Conservation (phyloP, 2,888 invertebrate species). For the Matsumyia berberina region DNA sequence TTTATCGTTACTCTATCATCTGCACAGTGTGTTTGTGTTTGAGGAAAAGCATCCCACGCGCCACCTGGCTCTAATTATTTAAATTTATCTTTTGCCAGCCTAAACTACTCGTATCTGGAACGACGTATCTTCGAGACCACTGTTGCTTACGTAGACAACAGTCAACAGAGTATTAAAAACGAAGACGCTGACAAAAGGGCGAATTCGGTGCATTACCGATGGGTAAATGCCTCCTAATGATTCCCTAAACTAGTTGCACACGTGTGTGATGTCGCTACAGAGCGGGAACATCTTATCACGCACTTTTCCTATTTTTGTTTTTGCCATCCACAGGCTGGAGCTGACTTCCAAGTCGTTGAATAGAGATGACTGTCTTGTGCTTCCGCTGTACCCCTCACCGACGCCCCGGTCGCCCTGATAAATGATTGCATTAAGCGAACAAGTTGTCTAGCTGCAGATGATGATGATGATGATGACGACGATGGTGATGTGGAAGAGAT, state of each 20-base stretch:
- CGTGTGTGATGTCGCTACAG: constrained; percentile 15
- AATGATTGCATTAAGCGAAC: constrained; percentile 75
- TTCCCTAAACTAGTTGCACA: constrained; percentile 40
- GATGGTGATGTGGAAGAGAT: constrained; percentile 36
- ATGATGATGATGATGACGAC: constrained; percentile 42
- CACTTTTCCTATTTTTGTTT: constrained; percentile 53
- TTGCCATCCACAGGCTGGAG: constrained; percentile 34
- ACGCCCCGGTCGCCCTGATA: constrained; percentile 38
- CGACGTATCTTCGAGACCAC: constrained; percentile 54
- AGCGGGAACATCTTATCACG: constrained; percentile 70
- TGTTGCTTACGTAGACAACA: constrained; percentile 19
- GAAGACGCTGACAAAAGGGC: constrained; percentile 45
- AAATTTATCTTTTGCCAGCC: constrained; percentile 52
- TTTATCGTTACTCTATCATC: constrained; percentile 73
- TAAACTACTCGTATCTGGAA: constrained; percentile 44
- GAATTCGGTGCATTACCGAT: constrained; percentile 68
- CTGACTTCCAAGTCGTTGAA: constrained; percentile 16
- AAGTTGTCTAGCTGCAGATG: constrained; percentile 68
- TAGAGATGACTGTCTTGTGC: constrained; percentile 42
- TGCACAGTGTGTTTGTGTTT: constrained; percentile 23
- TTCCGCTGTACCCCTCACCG: constrained; percentile 38
- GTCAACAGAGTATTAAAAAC: too few species aligned
- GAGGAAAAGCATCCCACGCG: constrained; percentile 62
- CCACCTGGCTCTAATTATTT: constrained; percentile 76
- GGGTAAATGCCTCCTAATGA: constrained; percentile 52